Evolutionary conservation across 2,113 vertebrate genomes (phyloP), one percentile per base, ranked within the genome.

Genomic region (Paedocypris sp.): DNA sequence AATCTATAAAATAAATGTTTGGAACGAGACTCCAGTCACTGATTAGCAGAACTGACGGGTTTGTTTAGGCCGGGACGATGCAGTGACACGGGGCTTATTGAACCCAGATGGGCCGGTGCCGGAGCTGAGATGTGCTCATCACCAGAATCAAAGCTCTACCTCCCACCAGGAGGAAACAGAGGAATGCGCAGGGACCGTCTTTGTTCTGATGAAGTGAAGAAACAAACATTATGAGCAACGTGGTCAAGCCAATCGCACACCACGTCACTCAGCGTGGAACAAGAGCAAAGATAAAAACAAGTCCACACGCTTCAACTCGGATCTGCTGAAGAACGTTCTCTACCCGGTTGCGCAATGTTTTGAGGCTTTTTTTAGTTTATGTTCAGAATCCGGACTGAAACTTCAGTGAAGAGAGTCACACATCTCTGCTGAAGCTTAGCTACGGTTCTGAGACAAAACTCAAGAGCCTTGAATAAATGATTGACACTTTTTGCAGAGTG

Each of bases 41-140:
- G 68, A 66, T 70, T 66, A 25, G 19, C 64, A 32, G 60, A 66
- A 62, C 48, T 54, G 62, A 66, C 45, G 26, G 58, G 58, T 36
- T 35, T 62, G 38, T 51, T 62, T 62, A 54, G 68, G 43, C 43
- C 62, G 38, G 66, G 63, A 70, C 62, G 39, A 56, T 16, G 41
- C 41, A 41, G 68, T 70, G 68, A 70, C 68, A 66, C 50, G 50
- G 43, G 51, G 51, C 68, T 66, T 70, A 66, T 70, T 70, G 63
- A 70, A 66, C 50, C 63, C 68, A 70, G 58, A 70, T 70, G 68
- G 68, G 45, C 22, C 58, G 35, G 62, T 66, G 58, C 68, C 45
- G 54, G 51, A 70, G 68, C 66, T 61, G 66, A 62, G 51, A 66
- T 70, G 51, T 57, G 68, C 58, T 62, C 58, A 70, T 70, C 68